phyloP scores from a whole-genome alignment of 2,888 invertebrate genomes.

The Nycteola revayana region DNA sequence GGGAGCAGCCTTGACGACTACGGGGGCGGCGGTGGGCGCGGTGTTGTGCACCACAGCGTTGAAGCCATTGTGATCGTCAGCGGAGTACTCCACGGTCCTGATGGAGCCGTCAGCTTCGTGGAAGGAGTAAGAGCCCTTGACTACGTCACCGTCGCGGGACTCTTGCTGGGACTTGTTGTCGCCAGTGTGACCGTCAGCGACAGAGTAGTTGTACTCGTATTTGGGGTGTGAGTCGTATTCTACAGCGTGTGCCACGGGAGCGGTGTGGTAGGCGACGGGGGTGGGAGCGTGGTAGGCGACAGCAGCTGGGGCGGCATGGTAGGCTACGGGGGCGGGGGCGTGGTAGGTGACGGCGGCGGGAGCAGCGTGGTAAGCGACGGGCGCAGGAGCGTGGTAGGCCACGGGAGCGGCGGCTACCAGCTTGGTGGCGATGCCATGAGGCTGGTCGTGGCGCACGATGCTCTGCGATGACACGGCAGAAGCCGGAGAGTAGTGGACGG shows the following conservation, averaged over 20 bases:
- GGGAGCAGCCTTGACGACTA: slow-evolving; percentile 29
- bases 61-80: slow-evolving; percentile 70
- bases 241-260: slow-evolving; percentile 37
- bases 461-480: slow-evolving; percentile 58
- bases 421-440: slow-evolving; percentile 21
- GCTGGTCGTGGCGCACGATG: slow-evolving; percentile 63
- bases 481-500: slow-evolving; percentile 62
- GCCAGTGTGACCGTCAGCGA: slow-evolving; percentile 74
- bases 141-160: slow-evolving; percentile 68
- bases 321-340: slow-evolving; percentile 16
- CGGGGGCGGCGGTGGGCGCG: slow-evolving; percentile 51
- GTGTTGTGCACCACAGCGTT: slow-evolving; percentile 56
- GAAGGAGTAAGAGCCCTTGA: slow-evolving; percentile 72
- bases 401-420: slow-evolving; percentile 38
- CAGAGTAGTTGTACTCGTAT: slow-evolving; percentile 75
- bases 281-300: slow-evolving; percentile 15
- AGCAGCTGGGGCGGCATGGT: slow-evolving; percentile 1
- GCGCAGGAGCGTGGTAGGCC: slow-evolving; percentile 45
- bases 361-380: slow-evolving; percentile 52
- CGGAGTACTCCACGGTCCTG: slow-evolving; percentile 73
- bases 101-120: slow-evolving; percentile 74
- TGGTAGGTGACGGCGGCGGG: slow-evolving; percentile 18
- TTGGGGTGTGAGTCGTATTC: slow-evolving; percentile 47
- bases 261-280: slow-evolving; percentile 9
- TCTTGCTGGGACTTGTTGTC: slow-evolving; percentile 78